phyloP scores from a whole-genome alignment of 2,797 vertebrate species.

The Anableps anableps region DNA sequence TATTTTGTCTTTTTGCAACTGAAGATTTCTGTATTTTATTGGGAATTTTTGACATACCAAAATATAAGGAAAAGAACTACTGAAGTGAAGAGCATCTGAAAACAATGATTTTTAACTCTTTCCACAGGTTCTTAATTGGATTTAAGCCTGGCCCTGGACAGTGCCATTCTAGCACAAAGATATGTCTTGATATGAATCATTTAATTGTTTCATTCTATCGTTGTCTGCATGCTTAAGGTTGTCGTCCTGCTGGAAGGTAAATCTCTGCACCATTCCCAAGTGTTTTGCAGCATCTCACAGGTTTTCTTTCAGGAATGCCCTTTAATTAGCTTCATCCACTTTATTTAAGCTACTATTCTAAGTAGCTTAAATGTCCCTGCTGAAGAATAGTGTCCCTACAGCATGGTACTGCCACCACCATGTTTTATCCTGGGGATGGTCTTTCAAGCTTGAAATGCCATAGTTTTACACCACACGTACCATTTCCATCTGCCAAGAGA shows the following conservation, averaged over 20 bases:
- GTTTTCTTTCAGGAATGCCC: not conserved
- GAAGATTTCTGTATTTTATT: not conserved
- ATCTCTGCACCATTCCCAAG: not conserved
- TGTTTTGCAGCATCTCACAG: not conserved
- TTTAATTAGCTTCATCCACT: not conserved
- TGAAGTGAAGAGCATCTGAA: slow-evolving; percentile 25
- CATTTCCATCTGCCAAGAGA: not conserved
- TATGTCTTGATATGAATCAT: not conserved
- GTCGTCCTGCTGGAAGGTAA: not conserved
- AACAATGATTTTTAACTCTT: not conserved
- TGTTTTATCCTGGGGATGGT: not conserved
- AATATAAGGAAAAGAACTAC: not conserved
- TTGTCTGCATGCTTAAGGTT: not conserved
- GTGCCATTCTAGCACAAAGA: not conserved
- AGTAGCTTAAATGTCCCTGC: not conserved
- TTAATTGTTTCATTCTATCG: not conserved
- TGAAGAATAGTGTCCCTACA: not conserved
- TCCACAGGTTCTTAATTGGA: not conserved
- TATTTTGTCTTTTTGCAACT: not conserved
- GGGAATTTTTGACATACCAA: not conserved
- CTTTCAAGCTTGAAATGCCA: too few relatives aligned
- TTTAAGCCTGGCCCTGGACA: not conserved
- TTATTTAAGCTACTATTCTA: not conserved
- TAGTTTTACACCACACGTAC: too few relatives aligned
- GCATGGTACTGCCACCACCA: not conserved